Evolutionary conservation across 2,113 vertebrate genomes (phyloP), one percentile per base, ranked within the genome.

Genomic region (Otolemur garnettii): DNA sequence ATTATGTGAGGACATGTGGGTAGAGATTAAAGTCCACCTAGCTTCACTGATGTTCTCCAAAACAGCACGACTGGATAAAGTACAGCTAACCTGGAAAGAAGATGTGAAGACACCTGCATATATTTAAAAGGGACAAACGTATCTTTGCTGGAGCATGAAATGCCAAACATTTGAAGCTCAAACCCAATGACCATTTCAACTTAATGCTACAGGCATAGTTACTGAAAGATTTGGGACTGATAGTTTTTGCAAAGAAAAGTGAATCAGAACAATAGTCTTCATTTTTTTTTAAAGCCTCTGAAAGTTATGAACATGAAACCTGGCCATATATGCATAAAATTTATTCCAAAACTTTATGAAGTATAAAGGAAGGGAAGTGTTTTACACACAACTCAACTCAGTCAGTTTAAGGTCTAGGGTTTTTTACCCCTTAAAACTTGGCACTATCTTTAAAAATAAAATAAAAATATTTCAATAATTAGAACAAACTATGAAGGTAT

Each of bases 401-500:
- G 96, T 97, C 96, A 96, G 93, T 93, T 97, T 95, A 95, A 98
- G 95, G 91, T 97, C 97, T 97, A 96, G 95, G 86, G 68, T 82
- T 83, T 91, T 45, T 68, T 26, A 7, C 92, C 94, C 89, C 98
- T 97, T 97, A 97, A 95, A 98, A 98, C 90, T 98, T 98, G 98
- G 97, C 96, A 97, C 97, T 98, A 98, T 97, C 96, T 98, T 98
- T 83, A 95, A 98, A 98, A 98, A 98, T 96, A 98, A 98, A 98
- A 98, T 98, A 98, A 98, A 99, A 98, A 98, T 98, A 98, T 99
- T 99, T 99, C 99, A 99, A 99, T 99, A 99, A 99, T 98, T 99
- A 99, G 99, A 99, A 98, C 99, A 99, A 98, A 99, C 98, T 99
- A 99, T 99, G 98, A 99, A 99, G 98, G 99, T 99, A 98, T 99